These are phyloP conservation scores for Eclectus roratus DNA, from an alignment of 2,113 vertebrate genomes.

Conservation along the genomic window DNA sequence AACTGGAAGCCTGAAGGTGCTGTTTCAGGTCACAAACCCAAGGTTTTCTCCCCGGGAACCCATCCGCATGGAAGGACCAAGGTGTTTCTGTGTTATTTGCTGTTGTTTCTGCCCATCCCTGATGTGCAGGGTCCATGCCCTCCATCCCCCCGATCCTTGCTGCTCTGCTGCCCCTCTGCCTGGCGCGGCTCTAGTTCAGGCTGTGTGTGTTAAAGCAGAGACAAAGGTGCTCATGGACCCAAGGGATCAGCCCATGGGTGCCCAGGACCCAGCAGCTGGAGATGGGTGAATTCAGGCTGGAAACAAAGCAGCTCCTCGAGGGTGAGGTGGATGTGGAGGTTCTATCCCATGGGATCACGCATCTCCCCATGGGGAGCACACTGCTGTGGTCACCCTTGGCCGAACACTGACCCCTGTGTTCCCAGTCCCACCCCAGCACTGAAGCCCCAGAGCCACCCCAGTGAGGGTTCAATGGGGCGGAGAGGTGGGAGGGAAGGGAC, in stretches of 20 bases:
- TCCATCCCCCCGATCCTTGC: not conserved
- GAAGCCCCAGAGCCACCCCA: not conserved
- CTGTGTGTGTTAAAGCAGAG: not conserved
- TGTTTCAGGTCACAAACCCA: not conserved
- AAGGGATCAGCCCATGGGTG: not conserved
- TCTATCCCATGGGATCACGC: not conserved
- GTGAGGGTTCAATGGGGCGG: not conserved
- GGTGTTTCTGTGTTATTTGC: not conserved
- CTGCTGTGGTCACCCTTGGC: accelerated
- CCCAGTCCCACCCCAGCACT: not conserved
- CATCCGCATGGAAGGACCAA: not conserved
- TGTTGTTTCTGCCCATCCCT: not conserved
- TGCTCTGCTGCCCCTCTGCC: not conserved
- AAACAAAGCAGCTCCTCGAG: not conserved
- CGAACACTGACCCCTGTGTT: not conserved
- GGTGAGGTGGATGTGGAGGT: not conserved
- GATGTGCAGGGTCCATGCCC: not conserved
- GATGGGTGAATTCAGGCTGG: not conserved
- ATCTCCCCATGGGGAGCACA: accelerated
- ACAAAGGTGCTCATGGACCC: not conserved
- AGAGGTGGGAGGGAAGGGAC: not conserved
- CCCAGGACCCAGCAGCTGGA: not conserved
- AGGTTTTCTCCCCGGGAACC: not conserved
- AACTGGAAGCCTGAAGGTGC: not conserved
- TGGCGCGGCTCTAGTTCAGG: not conserved